phyloP scores from a whole-genome alignment of 2,113 vertebrate species.

The Seriola quinqueradiata region DNA sequence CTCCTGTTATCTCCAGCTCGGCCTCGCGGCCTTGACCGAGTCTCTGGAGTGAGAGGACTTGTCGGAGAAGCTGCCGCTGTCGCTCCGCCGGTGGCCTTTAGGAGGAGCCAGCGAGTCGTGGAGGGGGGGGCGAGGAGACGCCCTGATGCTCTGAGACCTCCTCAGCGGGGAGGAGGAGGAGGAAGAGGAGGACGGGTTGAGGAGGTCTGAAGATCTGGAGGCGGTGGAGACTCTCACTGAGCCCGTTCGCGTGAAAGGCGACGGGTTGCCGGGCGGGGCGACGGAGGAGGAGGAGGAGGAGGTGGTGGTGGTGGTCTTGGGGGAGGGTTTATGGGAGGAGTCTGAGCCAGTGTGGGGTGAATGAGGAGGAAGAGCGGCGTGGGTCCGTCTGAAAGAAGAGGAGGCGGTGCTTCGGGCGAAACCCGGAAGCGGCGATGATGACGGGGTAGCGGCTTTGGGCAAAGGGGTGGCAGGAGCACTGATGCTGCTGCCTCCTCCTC shows the following conservation, averaged over 20 bases:
- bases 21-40: slow-evolving; percentile 79
- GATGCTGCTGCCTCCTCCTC: slow-evolving; percentile 38
- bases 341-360: neutral
- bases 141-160: slow-evolving; percentile 81
- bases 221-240: slow-evolving; percentile 44
- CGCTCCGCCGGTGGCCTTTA: slow-evolving; percentile 66
- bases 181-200: neutral
- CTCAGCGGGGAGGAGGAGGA: slow-evolving; percentile 61
- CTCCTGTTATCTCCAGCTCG: slow-evolving; percentile 83
- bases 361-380: slow-evolving; percentile 28
- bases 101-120: slow-evolving; percentile 44
- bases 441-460: slow-evolving; percentile 58
- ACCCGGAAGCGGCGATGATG: slow-evolving; percentile 72
- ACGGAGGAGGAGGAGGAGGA: neutral
- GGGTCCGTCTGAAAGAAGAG: slow-evolving; percentile 88
- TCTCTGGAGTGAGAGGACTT: slow-evolving; percentile 81
- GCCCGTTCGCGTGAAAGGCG: slow-evolving; percentile 11
- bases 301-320: neutral
- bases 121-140: slow-evolving; percentile 54
- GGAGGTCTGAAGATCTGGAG: slow-evolving; percentile 8
- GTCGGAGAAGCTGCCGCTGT: slow-evolving; percentile 79
- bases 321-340: slow-evolving; percentile 20
- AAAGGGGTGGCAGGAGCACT: slow-evolving; percentile 62
- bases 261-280: neutral
- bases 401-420: slow-evolving; percentile 91